Base-by-base conservation (phyloP, 2,888 invertebrate genomes). In the Orthosia cruda region DNA sequence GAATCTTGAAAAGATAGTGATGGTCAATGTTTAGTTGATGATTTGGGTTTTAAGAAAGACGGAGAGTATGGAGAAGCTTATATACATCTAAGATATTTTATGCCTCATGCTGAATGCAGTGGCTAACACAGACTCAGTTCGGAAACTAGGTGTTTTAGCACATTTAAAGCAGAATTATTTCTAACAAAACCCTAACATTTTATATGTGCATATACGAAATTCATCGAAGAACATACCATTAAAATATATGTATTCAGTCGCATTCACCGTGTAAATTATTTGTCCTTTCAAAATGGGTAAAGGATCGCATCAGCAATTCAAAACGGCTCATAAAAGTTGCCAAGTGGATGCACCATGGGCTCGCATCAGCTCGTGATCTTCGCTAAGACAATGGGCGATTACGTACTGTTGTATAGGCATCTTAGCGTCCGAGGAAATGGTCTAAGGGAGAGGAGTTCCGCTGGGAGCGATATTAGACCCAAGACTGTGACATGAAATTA, bases 341-440 rank as follows among this genome's bases (percentile, higher is more conserved):
- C 80, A 81, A 90, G 88, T 90, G 86, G 88, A 90, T 87, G 86
- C 81, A 81, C 90, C 87, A 90, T 80, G 84, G 87, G 87, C 87
- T 91, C 92, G 91, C 92, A 94, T 95, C 94, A 94, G 90, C 87
- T 96, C 96, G 96, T 96, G 96, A 95, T 93, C 89, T 84, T 82
- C 74, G 81, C 80, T 83, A 84, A 94, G 93, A 96, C 96, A 96
- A 96, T 96, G 91, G 95, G 88, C 93, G 94, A 95, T 95, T 95
- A 95, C 81, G 79, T 81, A 80, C 93, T 90, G 91, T 93, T 92
- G 91, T 91, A 91, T 90, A 91, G 91, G 91, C 91, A 90, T 87
- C 87, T 87, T 88, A 86, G 89, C 80, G 88, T 87, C 80, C 81
- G 84, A 77, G 72, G 75, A 76, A 68, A 23, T 90, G 92, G 93